Evolutionary conservation across 2,888 invertebrate species (phyloP).

Genomic region (Cephalotes varians): DNA sequence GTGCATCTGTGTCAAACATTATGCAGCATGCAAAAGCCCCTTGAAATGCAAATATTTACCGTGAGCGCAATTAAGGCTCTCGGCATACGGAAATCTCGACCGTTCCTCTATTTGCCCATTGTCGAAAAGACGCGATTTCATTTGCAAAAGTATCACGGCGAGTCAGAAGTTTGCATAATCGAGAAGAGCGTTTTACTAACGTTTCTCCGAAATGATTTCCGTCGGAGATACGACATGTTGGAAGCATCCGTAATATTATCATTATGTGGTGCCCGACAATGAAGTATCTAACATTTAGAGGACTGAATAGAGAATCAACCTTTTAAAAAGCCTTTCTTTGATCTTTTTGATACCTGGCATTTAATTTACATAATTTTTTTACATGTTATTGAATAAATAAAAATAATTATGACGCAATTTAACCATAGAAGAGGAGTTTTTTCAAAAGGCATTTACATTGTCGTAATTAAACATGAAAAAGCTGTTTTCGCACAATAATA

Average conservation of each 20-base stretch:
- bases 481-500: neutral
- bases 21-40: constrained; percentile 77
- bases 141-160: neutral
- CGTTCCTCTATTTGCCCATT: constrained; percentile 17
- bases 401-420: neutral
- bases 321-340: neutral
- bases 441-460: neutral
- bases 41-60: constrained; percentile 80
- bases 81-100: constrained; percentile 40
- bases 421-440: neutral
- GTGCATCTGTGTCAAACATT: constrained; percentile 77
- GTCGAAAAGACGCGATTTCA: constrained; percentile 35
- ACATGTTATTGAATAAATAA: neutral
- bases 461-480: neutral
- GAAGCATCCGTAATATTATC: neutral
- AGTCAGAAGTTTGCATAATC: constrained; percentile 24
- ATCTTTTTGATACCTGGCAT: neutral
- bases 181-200: neutral
- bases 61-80: constrained; percentile 77
- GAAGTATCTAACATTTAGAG: neutral
- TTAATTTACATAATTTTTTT: neutral
- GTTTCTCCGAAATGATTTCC: neutral
- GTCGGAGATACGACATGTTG: neutral
- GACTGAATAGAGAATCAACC: neutral
- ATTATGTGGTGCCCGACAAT: neutral